Percentiles rank a stretch among this genome's conserved stretches.
Conservation (phyloP, 2,888 invertebrate species). For the Dolichopus griseipennis region DNA sequence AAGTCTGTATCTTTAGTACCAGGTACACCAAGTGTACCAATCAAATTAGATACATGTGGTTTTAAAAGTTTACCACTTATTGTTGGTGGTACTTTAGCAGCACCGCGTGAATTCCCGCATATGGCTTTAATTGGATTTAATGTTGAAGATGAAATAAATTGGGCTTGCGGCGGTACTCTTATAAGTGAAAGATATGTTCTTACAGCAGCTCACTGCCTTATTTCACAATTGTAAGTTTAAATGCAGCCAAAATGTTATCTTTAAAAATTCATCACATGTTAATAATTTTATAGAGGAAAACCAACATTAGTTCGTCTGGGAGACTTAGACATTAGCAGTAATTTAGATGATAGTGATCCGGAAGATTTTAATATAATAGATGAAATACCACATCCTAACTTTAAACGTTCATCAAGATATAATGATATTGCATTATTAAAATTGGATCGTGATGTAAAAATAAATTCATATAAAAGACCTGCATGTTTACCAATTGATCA, state of each 20-base stretch:
- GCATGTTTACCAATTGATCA: constrained; percentile 41
- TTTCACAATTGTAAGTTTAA: constrained; percentile 22
- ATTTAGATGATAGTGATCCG: constrained; percentile 31
- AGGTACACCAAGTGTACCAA: too few species aligned
- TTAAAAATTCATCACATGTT: not conserved
- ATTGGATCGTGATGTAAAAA: constrained; percentile 36
- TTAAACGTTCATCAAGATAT: constrained; percentile 37
- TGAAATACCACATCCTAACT: constrained; percentile 41
- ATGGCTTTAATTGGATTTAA: constrained; percentile 30
- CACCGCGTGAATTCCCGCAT: constrained; percentile 23
- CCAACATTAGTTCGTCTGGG: constrained; percentile 36
- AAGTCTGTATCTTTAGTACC: too few species aligned
- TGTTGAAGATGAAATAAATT: constrained; percentile 22
- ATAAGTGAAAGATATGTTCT: constrained; percentile 47
- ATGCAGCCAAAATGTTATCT: not conserved
- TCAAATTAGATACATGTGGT: too few species aligned
- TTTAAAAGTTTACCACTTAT: too few species aligned
- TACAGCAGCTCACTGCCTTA: constrained; percentile 51
- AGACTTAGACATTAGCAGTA: constrained; percentile 34
- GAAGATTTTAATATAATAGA: constrained; percentile 33
- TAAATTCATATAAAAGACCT: constrained; percentile 42
- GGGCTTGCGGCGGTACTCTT: constrained; percentile 49
- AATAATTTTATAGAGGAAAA: constrained; percentile 17
- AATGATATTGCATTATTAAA: constrained; percentile 50
- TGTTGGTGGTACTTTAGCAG: too few species aligned